Evolutionary conservation across 2,888 invertebrate species (phyloP), one percentile per base, ranked within the genome.

Genomic region (Drosophila meridiana): DNA sequence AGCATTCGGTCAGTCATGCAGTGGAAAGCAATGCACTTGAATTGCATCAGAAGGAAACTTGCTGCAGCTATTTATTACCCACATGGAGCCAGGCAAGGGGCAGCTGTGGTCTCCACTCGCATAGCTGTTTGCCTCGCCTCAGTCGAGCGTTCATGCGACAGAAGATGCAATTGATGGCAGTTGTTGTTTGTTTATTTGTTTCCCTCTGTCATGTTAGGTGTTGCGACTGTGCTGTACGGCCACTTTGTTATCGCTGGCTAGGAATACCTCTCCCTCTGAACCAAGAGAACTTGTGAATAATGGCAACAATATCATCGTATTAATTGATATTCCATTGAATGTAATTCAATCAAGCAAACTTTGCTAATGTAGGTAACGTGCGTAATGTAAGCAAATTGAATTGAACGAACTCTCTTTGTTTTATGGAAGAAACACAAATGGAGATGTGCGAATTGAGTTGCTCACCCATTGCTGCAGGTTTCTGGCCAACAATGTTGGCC

Each of bases 101-200:
- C 14, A n/a, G 6, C 7, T 32, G 28, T 32, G 43, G 34, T 55
- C 53, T 58, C 62, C 59, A 52, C 48, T 47, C n/a, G 65, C 66
- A 67, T 70, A 67, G 60, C 71, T 65, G 70, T 68, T 64, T 69
- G 75, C 67, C 73, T 61, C 59, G 55, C 73, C 70, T 70, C 78
- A 78, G 76, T 78, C 71, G 64, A 72, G 80, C 85, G 75, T 75
- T 85, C 83, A 81, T 76, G 81, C 78, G 81, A 72, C 80, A 80
- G 75, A 75, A 78, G 80, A 76, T 82, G 83, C 82, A 88, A 88
- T 88, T 82, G 88, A 87, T 86, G 88, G 78, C 75, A 77, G 75
- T 83, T 87, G 61, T 73, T 76, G 62, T 57, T 83, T 69, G 72
- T 68, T 82, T 71, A 69, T 68, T 76, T 66, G 66, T 65, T 69